phyloP scores from a whole-genome alignment of 2,797 vertebrate species.

The Sciaenops ocellatus region DNA sequence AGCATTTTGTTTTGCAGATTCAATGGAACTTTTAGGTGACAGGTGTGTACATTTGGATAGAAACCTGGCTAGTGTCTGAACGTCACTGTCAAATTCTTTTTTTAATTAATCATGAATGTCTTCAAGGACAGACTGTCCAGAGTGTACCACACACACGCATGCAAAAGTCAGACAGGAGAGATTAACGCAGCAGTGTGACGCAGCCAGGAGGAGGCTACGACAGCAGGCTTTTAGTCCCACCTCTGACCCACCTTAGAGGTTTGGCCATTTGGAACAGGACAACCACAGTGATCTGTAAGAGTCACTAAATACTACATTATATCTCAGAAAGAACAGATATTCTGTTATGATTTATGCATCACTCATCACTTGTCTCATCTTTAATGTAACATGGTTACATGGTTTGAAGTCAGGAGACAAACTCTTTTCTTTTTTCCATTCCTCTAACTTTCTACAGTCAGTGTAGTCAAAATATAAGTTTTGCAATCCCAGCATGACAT shows the following conservation, averaged over 20 bases:
- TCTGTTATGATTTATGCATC: background rate
- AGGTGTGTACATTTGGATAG: no score
- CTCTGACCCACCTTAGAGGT: background rate
- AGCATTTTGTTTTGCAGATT: no score
- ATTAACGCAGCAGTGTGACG: background rate
- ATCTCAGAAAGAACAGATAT: background rate
- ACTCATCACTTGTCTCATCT: background rate
- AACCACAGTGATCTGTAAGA: background rate
- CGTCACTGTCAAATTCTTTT: no score
- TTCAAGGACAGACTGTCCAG: background rate
- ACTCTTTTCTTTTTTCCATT: background rate
- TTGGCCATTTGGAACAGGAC: background rate
- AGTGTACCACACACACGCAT: background rate
- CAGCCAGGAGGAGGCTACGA: background rate
- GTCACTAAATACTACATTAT: background rate
- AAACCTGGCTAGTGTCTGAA: no score
- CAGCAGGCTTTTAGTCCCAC: background rate
- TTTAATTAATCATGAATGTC: background rate
- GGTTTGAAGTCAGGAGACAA: no score
- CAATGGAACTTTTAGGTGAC: no score
- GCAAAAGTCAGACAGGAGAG: background rate
- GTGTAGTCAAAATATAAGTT: constrained; percentile 10
- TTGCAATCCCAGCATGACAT: constrained; percentile 39
- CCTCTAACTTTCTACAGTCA: background rate
- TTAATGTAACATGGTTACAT: no score